Evolutionary conservation across 2,888 invertebrate species (phyloP), one percentile per base, ranked within the genome.

Genomic region (Epiblema foenella): DNA sequence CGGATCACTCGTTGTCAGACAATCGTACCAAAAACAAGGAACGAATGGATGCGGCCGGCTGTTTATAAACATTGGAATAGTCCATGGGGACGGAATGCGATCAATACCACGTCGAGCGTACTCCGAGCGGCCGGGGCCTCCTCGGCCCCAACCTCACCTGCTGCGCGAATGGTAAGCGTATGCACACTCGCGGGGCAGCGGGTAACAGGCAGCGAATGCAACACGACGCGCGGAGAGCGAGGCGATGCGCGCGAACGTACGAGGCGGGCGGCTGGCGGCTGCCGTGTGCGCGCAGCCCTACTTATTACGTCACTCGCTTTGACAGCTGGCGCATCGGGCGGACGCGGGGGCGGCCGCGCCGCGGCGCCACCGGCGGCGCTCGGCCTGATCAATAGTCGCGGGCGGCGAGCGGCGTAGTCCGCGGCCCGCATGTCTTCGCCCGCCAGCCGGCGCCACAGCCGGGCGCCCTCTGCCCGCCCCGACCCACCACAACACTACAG

Each of bases 51-150:
- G 86, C 87, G 82, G 83, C 89, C 91, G 88, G 88, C 88, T 91
- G 93, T 92, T 92, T 93, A 92, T 93, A 93, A 93, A 93, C 93
- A 93, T 90, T 89, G 89, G 83, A 84, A 82, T 83, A 77, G 79
- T 78, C 80, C 82, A 80, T 79, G 81, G 81, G 82, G 79, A 81
- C 81, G 83, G 84, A 85, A 85, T 84, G 83, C 85, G 88, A 89
- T 90, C 89, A 83, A 89, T 88, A 88, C 84, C 80, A 84, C 84
- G 82, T 78, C 79, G 82, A 80, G 81, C 76, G 84, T 81, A 80
- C 80, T 80, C 75, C 77, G 75, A 81, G 77, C 81, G 83, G 84
- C 83, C 82, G 85, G 85, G 83, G 85, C 85, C 86, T 80, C 82
- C 81, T 79, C 82, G 85, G 85, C 83, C 85, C 84, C 82, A 83